Conservation (phyloP, 2,888 invertebrate species). For the Napeogenes sylphis region DNA sequence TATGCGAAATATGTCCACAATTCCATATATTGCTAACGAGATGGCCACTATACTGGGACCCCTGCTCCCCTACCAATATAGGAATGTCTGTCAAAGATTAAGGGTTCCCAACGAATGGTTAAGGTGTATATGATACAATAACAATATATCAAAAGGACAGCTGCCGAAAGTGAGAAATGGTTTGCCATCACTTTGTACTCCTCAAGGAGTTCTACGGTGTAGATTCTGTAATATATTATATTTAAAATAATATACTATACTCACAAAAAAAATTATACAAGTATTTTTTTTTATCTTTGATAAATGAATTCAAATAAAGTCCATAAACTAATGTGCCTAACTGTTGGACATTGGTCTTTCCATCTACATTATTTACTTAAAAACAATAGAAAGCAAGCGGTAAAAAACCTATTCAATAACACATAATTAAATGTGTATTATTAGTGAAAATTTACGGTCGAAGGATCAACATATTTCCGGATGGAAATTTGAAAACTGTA, state of each 20-base stretch:
- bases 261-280: no score
- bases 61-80: slow-evolving; percentile 14
- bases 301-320: no score
- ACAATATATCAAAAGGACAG: slow-evolving; percentile 53
- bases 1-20: slow-evolving; percentile 40
- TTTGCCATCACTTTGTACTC: slow-evolving; percentile 38
- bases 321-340: no score
- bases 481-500: no score
- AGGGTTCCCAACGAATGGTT: slow-evolving; percentile 32
- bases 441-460: no score
- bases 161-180: slow-evolving; percentile 55
- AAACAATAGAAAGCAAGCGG: no score
- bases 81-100: slow-evolving; percentile 11
- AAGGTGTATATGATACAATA: slow-evolving; percentile 44
- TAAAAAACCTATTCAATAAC: no score
- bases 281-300: no score
- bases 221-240: background rate
- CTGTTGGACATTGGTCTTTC: no score
- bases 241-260: background rate
- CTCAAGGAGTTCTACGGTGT: slow-evolving; percentile 35
- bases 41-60: slow-evolving; percentile 29
- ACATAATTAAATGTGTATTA: no score
- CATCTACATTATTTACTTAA: no score
- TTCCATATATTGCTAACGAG: slow-evolving; percentile 31
- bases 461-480: no score